Base-by-base conservation (phyloP, 2,888 invertebrate species). In the Craniophora ligustri region DNA sequence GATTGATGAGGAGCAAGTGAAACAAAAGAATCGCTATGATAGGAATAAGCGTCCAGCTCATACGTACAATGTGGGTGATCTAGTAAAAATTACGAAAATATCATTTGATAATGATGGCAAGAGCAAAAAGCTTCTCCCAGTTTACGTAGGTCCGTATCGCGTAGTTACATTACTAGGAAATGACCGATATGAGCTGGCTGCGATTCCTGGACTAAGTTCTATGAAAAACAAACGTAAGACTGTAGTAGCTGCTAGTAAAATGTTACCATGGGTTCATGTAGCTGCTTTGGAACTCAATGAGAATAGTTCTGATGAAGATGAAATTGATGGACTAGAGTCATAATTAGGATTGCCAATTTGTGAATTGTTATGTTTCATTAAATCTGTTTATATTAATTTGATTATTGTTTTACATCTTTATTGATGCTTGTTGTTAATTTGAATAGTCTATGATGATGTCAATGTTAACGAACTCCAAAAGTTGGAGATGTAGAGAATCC, bases 1-100 rank as follows among this genome's bases (percentile, higher is more conserved):
- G 6, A 57, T 63, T 6, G 57, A 60, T 4, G 4, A 11, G 15
- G 44, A 53, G 7, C 68, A 67, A 8, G 18, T 7, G 2, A 53
- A 50, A 10, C 65, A 63, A 44, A 70, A 66, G 35, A 14, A 41
- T 7, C 6, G 15, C 0, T 68, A 68, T 13, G 64, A 75, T 14
- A 41, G 32, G 19, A 32, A 41, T 5, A 53, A 46, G 8, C 26
- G 34, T 4, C 66, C 70, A 0, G 60, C 67, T 2, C 38, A 34
- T 6, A 10, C 31, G 1, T 70, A 70, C 36, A 28, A 16, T 2
- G 28, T 46, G 13, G 68, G 65, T 2, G 70, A 74, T 0, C 40
- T 72, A 6, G 65, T 74, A 1, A 48, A 48, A 5, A 48, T 48
- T 8, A 40, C 34, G 0, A 48, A 40, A 26, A 26, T 13, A n/a